Base-by-base conservation (phyloP, 2,113 vertebrate species). In the Herpailurus yagouaroundi region DNA sequence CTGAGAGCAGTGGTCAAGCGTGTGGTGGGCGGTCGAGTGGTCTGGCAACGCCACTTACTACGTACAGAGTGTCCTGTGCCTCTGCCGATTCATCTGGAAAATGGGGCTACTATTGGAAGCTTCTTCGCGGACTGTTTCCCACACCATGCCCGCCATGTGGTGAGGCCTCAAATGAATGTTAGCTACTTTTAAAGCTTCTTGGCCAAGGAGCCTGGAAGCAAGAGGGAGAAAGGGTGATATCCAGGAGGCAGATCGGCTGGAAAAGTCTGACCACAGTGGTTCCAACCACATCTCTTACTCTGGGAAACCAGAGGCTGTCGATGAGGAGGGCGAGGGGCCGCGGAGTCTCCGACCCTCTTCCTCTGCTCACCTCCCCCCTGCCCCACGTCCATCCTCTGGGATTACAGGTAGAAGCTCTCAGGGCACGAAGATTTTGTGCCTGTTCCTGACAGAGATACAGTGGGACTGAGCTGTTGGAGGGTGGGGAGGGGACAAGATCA, bases 331-430 rank as follows among this genome's bases (percentile, higher is more conserved):
- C 3, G 2, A 57, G 38, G 14, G 45, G 60, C 52, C 25, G 27
- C 11, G 7, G 18, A 71, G 2, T 25, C 7, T 7, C 45, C 38
- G 15, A 3, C 0, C 50, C n/a, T 68, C 71, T 29, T 94, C 23
- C 64, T 57, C 21, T 2, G 23, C 10, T 50, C 2, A 4, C 19
- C 18, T 10, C 3, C 11, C 11, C 1, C 9, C 15, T 0, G 5
- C 2, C 8, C 16, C 10, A n/a, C 0, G 10, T 21, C 7, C 18
- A 7, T 23, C 55, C 36, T 79, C 71, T 73, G 81, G 25, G 73
- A 38, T 33, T 25, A 3, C 33, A 36, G 4, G 19, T 36, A 18
- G 64, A 68, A 27, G 25, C 38, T 31, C 55, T 71, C 16, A n/a
- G 14, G 4, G 9, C 27, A 66, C 29, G 31, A 29, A 68, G 60